These are phyloP conservation scores for Amblyjoppa fuscipennis DNA, from an alignment of 2,888 invertebrate genomes.

Conservation along the genomic window DNA sequence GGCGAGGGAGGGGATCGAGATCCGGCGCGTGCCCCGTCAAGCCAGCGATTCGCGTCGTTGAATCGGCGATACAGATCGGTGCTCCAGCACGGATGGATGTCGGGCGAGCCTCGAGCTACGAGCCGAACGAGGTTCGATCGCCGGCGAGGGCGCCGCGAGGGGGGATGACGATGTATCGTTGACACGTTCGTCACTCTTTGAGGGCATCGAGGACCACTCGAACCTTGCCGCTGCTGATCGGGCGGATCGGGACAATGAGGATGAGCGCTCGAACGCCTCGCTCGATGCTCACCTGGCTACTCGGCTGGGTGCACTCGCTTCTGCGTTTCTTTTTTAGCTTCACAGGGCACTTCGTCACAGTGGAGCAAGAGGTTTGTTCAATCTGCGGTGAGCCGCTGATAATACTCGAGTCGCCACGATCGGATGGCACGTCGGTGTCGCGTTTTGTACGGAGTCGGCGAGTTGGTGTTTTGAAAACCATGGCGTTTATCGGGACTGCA, in stretches of 20 bases:
- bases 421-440: slow-evolving; percentile 42
- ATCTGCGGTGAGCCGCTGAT: slow-evolving; percentile 26
- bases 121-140: slow-evolving; percentile 4
- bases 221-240: slow-evolving; percentile 79
- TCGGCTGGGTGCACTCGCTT: slow-evolving; percentile 65
- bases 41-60: slow-evolving; percentile 40
- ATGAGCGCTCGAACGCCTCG: slow-evolving; percentile 54
- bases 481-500: slow-evolving; percentile 29
- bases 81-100: slow-evolving; percentile 52
- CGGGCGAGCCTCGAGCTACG: slow-evolving; percentile 1
- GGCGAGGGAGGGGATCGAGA: slow-evolving; percentile 3
- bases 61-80: slow-evolving; percentile 59
- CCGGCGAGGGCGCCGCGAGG: slow-evolving; percentile 14
- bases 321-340: slow-evolving; percentile 5
- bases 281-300: slow-evolving; percentile 73
- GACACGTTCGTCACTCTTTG: slow-evolving; percentile 61
- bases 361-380: slow-evolving; percentile 24
- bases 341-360: not conserved
- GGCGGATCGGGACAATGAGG: slow-evolving; percentile 81
- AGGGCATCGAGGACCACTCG: slow-evolving; percentile 73
- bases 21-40: slow-evolving; percentile 48
- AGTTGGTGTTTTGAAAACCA: slow-evolving; percentile 47
- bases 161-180: slow-evolving; percentile 28
- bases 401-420: slow-evolving; percentile 55
- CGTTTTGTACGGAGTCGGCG: slow-evolving; percentile 29